A percentile compares a stretch with the other conserved stretches of the same genome.
phyloP scores from a whole-genome alignment of 1,140 invertebrate species.

The Manduca sexta region DNA sequence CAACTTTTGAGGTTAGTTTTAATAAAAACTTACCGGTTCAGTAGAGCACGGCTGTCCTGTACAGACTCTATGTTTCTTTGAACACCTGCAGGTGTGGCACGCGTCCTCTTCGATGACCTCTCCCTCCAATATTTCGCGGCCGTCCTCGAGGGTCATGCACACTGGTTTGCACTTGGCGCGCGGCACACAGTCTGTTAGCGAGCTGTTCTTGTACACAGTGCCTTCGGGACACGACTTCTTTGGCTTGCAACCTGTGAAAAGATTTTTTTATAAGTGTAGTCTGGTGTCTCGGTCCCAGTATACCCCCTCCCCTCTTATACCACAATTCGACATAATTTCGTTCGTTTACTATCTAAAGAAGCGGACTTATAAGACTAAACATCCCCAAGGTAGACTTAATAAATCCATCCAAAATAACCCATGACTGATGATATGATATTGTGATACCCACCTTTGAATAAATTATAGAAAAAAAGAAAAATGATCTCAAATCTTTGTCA shows the following conservation, averaged over 20 bases:
- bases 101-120: slow-evolving; percentile 82
- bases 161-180: slow-evolving; percentile 79
- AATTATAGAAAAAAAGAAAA: too few species aligned
- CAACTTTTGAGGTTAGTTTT: too few species aligned
- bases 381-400: too few species aligned
- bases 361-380: too few species aligned
- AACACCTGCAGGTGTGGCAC: slow-evolving; percentile 86
- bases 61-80: slow-evolving; percentile 79
- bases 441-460: too few species aligned
- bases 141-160: slow-evolving; percentile 79
- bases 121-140: slow-evolving; percentile 81
- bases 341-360: too few species aligned
- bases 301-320: too few species aligned
- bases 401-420: too few species aligned
- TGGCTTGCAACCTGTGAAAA: slow-evolving; percentile 76
- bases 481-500: too few species aligned
- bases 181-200: slow-evolving; percentile 82
- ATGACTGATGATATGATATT: too few species aligned
- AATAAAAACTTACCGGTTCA: slow-evolving; percentile 25
- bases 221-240: slow-evolving; percentile 83
- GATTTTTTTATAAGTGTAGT: background rate
- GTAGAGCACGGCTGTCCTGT: slow-evolving; percentile 79
- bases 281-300: too few species aligned
- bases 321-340: too few species aligned
- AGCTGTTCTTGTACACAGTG: slow-evolving; percentile 81